Base-by-base conservation (phyloP, 1,140 invertebrate species). In the Scaptodrosophila lebanonensis region DNA sequence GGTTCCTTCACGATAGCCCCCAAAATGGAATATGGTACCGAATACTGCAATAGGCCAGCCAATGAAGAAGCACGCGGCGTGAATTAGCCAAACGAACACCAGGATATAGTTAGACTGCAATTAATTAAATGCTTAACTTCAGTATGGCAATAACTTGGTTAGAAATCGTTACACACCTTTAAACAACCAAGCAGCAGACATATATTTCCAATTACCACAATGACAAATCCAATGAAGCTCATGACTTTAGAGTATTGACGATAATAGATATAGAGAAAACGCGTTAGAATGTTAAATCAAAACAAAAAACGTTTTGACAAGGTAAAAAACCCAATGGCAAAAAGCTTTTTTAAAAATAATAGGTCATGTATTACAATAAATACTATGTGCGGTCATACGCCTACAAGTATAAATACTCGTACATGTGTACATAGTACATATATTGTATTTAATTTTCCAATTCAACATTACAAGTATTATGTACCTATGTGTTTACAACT, bases 1-100 rank as follows among this genome's bases (percentile, higher is more conserved):
- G 1, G 56, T 56, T 3, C 53, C 39, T 22, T 73, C 66, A 1
- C 79, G 73, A 29, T 75, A 84, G 8, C 66, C 69, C 7, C 79
- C 79, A 13, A 65, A 84, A 29, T 79, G 66, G 47, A 84, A 84
- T 18, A 84, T 84, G 1, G 59, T 54, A 2, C 79, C 79, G 1
- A 84, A 49, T 2, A 84, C 4, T 12, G 72, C 68, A 33, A 83
- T 50, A 3, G 79, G 79, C 43, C 79, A 84, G 15, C 49, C 33
- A 7, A 83, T 73, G 27, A 48, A 66, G 9, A 56, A 8, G 0
- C 84, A 1, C 2, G 56, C 8, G 8, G 64, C 79, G 7, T 40
- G 73, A 6, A 83, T 64, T 7, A 83, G 35, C 79, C 79, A 83
- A 15, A 62, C 42, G 7, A 39, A 11, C 3, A 83, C 61, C 12